phyloP scores from a whole-genome alignment of 1,140 invertebrate species.

The Thaumetopoea pityocampa region DNA sequence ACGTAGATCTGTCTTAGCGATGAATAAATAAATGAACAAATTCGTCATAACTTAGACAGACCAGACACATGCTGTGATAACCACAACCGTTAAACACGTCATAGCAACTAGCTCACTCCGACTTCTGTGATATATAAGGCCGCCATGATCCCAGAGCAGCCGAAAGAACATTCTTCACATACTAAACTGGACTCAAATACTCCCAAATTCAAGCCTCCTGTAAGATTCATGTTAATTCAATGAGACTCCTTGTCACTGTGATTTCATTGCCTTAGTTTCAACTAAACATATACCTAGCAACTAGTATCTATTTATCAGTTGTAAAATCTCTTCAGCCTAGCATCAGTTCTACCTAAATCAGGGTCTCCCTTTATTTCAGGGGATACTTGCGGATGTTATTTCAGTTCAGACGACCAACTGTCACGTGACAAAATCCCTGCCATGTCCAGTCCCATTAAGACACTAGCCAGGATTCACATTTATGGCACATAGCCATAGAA shows the following conservation, averaged over 20 bases:
- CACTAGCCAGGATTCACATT: too few relatives aligned
- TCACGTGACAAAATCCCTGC: too few relatives aligned
- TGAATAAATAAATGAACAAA: too few relatives aligned
- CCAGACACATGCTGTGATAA: constrained; percentile 8
- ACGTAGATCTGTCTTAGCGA: too few relatives aligned
- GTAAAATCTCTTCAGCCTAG: too few relatives aligned
- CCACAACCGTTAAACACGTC: neutral
- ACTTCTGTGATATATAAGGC: constrained; percentile 56
- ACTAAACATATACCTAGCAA: constrained; percentile 26
- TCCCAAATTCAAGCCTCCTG: constrained; percentile 60
- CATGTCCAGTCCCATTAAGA: too few relatives aligned
- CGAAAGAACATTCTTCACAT: constrained; percentile 45
- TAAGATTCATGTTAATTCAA: constrained; percentile 16
- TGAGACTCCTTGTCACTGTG: neutral
- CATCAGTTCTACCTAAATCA: too few relatives aligned
- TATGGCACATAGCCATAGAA: too few relatives aligned
- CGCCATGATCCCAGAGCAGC: constrained; percentile 59
- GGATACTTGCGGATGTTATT: too few relatives aligned
- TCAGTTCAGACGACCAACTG: too few relatives aligned
- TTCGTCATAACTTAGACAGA: too few relatives aligned
- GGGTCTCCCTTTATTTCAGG: too few relatives aligned
- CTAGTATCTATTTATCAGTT: neutral
- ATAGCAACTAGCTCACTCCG: constrained; percentile 42
- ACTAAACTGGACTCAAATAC: constrained; percentile 45
- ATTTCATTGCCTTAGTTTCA: constrained; percentile 5